Evolutionary conservation across 2,113 vertebrate species (phyloP).

Genomic region (Garra rufa): DNA sequence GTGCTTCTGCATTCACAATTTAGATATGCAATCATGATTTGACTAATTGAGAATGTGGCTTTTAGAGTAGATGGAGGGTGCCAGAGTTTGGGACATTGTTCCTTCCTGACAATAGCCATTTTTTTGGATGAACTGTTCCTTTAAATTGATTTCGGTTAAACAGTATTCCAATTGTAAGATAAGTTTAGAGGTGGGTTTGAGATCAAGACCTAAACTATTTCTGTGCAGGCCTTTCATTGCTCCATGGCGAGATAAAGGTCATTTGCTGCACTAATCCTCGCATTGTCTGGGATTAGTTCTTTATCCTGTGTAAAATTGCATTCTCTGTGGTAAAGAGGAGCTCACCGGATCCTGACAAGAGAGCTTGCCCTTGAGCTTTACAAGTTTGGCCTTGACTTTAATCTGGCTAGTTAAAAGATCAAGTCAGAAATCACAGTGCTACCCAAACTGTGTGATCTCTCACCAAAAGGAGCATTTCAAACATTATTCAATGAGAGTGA

Average conservation of each 20-base stretch:
- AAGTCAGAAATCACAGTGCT: neutral
- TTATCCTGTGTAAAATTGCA: conserved; percentile 56
- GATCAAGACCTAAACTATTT: conserved; percentile 29
- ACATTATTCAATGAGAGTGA: neutral
- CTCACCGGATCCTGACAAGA: conserved; percentile 41
- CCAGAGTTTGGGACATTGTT: neutral
- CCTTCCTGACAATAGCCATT: neutral
- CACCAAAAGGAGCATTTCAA: conserved; percentile 4
- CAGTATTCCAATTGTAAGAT: neutral
- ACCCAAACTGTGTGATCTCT: neutral
- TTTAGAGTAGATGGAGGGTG: neutral
- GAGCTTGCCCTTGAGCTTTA: conserved; percentile 40
- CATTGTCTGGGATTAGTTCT: conserved; percentile 55
- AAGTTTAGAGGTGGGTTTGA: conserved; percentile 7
- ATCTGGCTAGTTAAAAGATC: conserved; percentile 47
- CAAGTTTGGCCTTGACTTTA: conserved; percentile 40
- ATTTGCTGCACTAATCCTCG: conserved; percentile 53
- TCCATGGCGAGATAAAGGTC: conserved; percentile 41
- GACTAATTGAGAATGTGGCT: neutral
- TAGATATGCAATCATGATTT: neutral
- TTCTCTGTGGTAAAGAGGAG: conserved; percentile 51
- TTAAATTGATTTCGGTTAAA: neutral
- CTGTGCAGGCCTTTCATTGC: conserved; percentile 10
- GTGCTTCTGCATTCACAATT: neutral
- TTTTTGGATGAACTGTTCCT: neutral